phyloP scores from a whole-genome alignment of 1,140 invertebrate genomes.

The Littorina saxatilis region DNA sequence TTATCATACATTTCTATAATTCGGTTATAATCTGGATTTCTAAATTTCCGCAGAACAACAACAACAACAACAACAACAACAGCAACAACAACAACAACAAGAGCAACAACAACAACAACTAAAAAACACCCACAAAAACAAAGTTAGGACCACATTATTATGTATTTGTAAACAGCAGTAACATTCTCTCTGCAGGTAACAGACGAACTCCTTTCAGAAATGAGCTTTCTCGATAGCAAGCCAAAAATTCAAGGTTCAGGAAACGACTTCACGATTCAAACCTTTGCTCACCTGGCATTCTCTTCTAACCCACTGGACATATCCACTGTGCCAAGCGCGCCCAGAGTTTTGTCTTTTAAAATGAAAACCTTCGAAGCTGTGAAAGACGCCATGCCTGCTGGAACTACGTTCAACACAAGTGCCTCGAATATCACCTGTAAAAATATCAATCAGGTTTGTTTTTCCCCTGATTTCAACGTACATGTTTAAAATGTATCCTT shows the following conservation, averaged over 20 bases:
- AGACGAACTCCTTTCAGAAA: not conserved
- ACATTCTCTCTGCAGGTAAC: too few species aligned
- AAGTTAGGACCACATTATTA: too few species aligned
- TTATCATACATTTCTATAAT: too few species aligned
- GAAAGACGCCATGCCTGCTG: not conserved
- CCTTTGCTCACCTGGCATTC: constrained; percentile 10
- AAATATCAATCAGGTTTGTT: not conserved
- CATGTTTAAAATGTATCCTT: too few species aligned
- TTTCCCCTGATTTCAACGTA: too few species aligned
- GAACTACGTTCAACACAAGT: constrained; percentile 25
- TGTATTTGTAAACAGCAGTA: too few species aligned
- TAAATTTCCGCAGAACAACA: too few species aligned
- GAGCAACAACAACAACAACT: too few species aligned
- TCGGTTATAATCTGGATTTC: too few species aligned
- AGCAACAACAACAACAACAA: too few species aligned
- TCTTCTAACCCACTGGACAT: constrained; percentile 47
- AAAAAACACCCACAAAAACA: too few species aligned
- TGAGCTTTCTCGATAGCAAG: not conserved
- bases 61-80: too few species aligned
- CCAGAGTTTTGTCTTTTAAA: constrained; percentile 40
- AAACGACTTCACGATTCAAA: not conserved
- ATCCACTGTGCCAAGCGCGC: constrained; percentile 40
- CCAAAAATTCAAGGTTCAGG: not conserved
- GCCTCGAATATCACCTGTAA: constrained; percentile 34
- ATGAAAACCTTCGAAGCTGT: constrained; percentile 44